Evolutionary conservation across 1,140 invertebrate genomes (phyloP).

Genomic region (Cotesia glomerata): DNA sequence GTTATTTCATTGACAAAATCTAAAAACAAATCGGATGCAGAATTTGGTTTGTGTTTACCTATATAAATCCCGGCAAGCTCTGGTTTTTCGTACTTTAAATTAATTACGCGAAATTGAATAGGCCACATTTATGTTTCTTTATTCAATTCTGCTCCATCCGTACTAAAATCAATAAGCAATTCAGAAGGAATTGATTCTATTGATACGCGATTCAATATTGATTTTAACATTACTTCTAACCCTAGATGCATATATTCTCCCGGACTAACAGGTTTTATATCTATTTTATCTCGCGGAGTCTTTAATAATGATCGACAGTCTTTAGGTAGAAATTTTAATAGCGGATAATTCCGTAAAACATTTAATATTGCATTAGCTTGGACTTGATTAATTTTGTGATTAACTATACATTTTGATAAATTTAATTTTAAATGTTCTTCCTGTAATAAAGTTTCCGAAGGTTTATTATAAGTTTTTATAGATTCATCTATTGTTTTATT

Average conservation of each 20-base stretch:
- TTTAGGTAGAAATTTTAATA: conserved; percentile 12
- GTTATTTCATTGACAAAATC: conserved; percentile 23
- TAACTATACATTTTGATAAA: neutral
- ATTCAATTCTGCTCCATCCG: conserved; percentile 16
- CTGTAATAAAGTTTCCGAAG: neutral
- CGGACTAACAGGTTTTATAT: neutral
- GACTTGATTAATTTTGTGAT: neutral
- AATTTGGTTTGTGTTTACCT: conserved; percentile 18
- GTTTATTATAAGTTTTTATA: neutral
- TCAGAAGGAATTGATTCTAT: neutral
- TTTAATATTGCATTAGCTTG: neutral
- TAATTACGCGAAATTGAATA: conserved; percentile 15
- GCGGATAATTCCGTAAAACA: neutral
- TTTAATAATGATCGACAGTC: conserved; percentile 17
- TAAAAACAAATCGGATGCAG: conserved; percentile 12
- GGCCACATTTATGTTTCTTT: neutral
- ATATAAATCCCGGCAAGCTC: conserved; percentile 24
- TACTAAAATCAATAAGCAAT: conserved; percentile 27
- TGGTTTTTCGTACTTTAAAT: conserved; percentile 8
- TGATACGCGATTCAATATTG: neutral
- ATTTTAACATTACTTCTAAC: conserved; percentile 1
- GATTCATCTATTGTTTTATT: neutral
- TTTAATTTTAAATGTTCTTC: neutral
- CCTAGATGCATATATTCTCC: conserved; percentile 33
- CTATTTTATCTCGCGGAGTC: conserved; percentile 8